phyloP scores from a whole-genome alignment of 1,140 invertebrate species.

The Triops cancriformis region DNA sequence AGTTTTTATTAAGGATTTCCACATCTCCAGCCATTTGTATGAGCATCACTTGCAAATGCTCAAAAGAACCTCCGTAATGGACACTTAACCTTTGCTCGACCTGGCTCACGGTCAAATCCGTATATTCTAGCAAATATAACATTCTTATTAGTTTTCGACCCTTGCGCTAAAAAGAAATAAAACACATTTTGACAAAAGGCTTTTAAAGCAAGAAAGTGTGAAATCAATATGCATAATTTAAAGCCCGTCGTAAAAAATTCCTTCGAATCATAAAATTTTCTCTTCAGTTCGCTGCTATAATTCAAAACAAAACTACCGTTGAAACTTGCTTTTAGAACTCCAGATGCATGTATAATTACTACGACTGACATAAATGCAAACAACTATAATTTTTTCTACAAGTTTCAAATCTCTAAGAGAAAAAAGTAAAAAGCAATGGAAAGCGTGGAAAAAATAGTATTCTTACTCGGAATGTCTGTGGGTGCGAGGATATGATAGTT shows the following conservation, averaged over 20 bases:
- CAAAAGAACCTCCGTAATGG: conserved; percentile 67
- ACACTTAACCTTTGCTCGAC: conserved; percentile 85
- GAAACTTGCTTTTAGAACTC: too few relatives aligned
- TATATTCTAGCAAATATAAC: conserved; percentile 63
- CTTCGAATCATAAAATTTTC: too few relatives aligned
- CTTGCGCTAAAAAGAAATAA: too few relatives aligned
- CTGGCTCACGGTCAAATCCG: conserved; percentile 85
- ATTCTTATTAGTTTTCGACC: conserved; percentile 18
- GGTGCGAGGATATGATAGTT: conserved; percentile 93
- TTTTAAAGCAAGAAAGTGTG: background rate
- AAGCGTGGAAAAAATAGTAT: background rate
- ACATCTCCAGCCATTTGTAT: conserved; percentile 73
- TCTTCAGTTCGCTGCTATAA: too few relatives aligned
- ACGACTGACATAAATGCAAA: too few relatives aligned
- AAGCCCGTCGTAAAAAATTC: too few relatives aligned
- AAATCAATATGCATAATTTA: too few relatives aligned
- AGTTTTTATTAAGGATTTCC: conserved; percentile 58
- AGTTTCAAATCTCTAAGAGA: too few relatives aligned
- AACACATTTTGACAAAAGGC: too few relatives aligned
- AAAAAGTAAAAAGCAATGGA: conserved; percentile 27
- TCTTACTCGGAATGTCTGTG: conserved; percentile 74
- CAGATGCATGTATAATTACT: too few relatives aligned
- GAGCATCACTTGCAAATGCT: conserved; percentile 71
- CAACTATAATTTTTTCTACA: too few relatives aligned
- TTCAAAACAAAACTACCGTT: too few relatives aligned